A percentile compares a stretch with the other conserved stretches of the same genome.
Evolutionary conservation across 2,888 invertebrate genomes (phyloP).

Genomic region (Petrophora chlorosata): DNA sequence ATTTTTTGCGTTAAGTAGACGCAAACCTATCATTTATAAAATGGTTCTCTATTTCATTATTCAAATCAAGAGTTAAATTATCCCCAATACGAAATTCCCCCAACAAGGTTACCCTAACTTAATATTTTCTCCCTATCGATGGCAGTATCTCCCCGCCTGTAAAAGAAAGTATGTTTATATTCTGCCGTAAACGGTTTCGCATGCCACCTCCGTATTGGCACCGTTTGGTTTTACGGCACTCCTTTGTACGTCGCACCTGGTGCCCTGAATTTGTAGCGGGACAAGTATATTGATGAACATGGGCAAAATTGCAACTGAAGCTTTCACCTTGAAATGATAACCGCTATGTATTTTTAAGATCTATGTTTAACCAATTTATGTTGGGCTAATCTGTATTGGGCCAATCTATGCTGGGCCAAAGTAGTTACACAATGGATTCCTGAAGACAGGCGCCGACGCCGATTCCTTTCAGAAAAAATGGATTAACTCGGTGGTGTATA

Average conservation of each 20-base stretch:
- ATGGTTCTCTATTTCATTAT: neutral
- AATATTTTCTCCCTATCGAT: conserved; percentile 25
- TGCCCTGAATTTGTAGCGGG: conserved; percentile 26
- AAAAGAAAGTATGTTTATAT: conserved; percentile 35
- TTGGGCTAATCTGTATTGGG: no score
- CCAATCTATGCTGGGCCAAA: no score
- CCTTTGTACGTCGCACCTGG: conserved; percentile 49
- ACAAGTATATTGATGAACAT: conserved; percentile 14
- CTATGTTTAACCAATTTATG: no score
- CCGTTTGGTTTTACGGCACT: conserved; percentile 42
- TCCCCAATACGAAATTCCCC: conserved; percentile 1
- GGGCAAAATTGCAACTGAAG: neutral
- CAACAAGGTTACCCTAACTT: conserved; percentile 11
- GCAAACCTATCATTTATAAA: no score
- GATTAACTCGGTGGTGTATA: no score
- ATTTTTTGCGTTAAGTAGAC: no score
- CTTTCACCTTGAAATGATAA: no score
- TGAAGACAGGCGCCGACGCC: no score
- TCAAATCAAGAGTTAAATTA: no score
- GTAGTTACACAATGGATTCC: no score
- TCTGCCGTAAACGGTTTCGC: conserved; percentile 41
- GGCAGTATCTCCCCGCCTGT: conserved; percentile 25
- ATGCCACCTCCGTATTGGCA: conserved; percentile 43
- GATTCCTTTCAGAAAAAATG: no score
- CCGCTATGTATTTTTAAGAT: no score